These are phyloP conservation scores for Muraenolepis orangiensis DNA, from an alignment of 2,797 vertebrate species.

Conservation along the genomic window DNA sequence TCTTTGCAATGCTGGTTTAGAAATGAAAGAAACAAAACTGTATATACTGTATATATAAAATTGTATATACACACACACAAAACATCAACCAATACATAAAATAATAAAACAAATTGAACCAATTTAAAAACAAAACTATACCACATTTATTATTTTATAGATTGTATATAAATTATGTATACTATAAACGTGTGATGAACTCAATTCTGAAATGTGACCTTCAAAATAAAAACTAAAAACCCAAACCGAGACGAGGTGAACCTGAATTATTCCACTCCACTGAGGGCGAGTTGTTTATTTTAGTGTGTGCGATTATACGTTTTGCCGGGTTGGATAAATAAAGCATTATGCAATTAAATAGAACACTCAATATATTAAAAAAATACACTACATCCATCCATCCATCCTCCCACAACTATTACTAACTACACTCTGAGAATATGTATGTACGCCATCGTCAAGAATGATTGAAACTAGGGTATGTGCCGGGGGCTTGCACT, in stretches of 20 bases:
- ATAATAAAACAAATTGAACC: neutral
- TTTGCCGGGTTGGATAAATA: conserved; percentile 34
- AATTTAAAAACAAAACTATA: conserved; percentile 11
- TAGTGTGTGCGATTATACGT: conserved; percentile 17
- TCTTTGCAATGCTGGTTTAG: neutral
- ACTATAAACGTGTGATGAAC: neutral
- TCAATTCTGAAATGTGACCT: conserved; percentile 17
- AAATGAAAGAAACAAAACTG: neutral
- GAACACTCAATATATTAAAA: conserved; percentile 19
- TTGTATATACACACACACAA: neutral
- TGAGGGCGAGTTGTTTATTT: conserved; percentile 22
- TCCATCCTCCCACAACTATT: conserved; percentile 9
- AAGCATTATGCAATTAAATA: conserved; percentile 21
- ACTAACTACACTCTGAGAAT: conserved; percentile 4
- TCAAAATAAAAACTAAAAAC: conserved; percentile 18
- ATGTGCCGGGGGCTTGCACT: no score
- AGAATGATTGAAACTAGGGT: neutral
- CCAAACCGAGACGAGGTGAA: neutral
- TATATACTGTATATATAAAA: no score
- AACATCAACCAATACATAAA: neutral
- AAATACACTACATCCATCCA: conserved; percentile 5
- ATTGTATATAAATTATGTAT: neutral
- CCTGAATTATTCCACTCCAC: neutral
- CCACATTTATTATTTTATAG: neutral
- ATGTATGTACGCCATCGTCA: neutral